phyloP scores from a whole-genome alignment of 1,140 invertebrate species.

The Hycleus phaleratus region DNA sequence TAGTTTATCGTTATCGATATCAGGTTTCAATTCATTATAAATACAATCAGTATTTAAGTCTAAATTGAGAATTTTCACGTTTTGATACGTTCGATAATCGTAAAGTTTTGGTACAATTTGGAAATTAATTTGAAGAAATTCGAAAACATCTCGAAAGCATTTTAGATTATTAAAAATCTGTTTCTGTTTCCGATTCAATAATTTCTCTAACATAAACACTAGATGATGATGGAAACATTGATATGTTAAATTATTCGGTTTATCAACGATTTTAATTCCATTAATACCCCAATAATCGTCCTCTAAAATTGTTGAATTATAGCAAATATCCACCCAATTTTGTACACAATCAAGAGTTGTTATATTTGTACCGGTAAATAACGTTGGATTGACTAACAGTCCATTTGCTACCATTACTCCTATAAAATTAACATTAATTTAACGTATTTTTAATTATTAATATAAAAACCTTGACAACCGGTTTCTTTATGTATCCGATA shows the following conservation, averaged over 20 bases:
- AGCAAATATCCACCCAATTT: conserved; percentile 77
- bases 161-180: conserved; percentile 71
- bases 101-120: conserved; percentile 41
- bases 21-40: conserved; percentile 24
- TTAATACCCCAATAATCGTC: conserved; percentile 5
- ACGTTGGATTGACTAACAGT: conserved; percentile 81
- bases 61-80: conserved; percentile 21
- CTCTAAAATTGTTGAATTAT: conserved; percentile 26
- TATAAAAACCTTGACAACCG: conserved; percentile 58
- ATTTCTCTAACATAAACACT: conserved; percentile 85
- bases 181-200: conserved; percentile 61
- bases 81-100: conserved; percentile 35
- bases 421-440: conserved; percentile 31
- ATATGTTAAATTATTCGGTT: conserved; percentile 54
- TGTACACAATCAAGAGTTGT: conserved; percentile 75
- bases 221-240: conserved; percentile 88
- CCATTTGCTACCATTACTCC: conserved; percentile 85
- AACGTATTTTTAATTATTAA: neutral
- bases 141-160: conserved; percentile 58
- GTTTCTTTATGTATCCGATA: conserved; percentile 55
- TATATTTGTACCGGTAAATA: conserved; percentile 62
- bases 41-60: conserved; percentile 21
- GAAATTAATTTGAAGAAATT: conserved; percentile 58
- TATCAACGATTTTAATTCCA: conserved; percentile 28
- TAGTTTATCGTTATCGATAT: neutral